phyloP scores from a whole-genome alignment of 2,888 invertebrate species.

The Brenthis daphne region DNA sequence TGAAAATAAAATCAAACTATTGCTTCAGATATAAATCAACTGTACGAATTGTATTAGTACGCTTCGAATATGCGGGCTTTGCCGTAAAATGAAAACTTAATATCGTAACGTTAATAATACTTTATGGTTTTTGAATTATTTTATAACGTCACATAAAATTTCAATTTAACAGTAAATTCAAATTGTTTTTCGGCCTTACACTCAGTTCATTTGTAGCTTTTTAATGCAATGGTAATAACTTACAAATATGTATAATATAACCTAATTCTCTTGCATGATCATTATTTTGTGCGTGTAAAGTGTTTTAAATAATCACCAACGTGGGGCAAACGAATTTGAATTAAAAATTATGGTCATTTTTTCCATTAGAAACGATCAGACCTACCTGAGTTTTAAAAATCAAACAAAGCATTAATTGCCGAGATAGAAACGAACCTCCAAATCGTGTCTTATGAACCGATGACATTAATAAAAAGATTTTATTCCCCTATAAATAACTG shows the following conservation, averaged over 20 bases:
- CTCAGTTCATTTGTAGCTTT: slow-evolving; percentile 1
- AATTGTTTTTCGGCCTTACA: slow-evolving; percentile 5
- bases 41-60: slow-evolving; percentile 30
- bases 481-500: slow-evolving; percentile 78
- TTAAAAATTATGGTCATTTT: not conserved
- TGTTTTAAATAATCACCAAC: slow-evolving; percentile 2
- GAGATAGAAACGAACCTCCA: slow-evolving; percentile 27
- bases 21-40: slow-evolving; percentile 21
- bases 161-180: slow-evolving; percentile 30
- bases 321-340: not conserved
- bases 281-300: slow-evolving; percentile 12
- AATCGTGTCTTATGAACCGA: slow-evolving; percentile 54
- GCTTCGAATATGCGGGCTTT: slow-evolving; percentile 58
- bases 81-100: slow-evolving; percentile 64
- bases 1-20: slow-evolving; percentile 21
- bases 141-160: slow-evolving; percentile 39
- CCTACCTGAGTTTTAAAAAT: slow-evolving; percentile 31
- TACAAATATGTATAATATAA: slow-evolving; percentile 1
- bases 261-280: slow-evolving; percentile 1
- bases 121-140: slow-evolving; percentile 67
- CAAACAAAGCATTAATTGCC: slow-evolving; percentile 38
- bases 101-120: slow-evolving; percentile 55
- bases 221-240: slow-evolving; percentile 12
- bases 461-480: slow-evolving; percentile 75
- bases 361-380: not conserved